Base-by-base conservation (phyloP, 92 coral and sea anemone species). In the Siderastrea radians region DNA sequence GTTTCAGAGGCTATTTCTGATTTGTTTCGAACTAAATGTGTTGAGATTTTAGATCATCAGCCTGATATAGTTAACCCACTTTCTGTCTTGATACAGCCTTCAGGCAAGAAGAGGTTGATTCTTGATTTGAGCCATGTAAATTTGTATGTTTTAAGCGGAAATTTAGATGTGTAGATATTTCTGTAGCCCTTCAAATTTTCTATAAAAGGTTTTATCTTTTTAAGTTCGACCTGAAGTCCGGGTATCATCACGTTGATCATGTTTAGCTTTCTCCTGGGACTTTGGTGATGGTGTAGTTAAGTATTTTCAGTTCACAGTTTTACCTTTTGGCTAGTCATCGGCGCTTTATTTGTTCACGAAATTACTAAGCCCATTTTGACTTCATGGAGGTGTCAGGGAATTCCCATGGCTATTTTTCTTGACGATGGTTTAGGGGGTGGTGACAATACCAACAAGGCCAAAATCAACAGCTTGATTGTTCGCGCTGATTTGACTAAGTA, bases 101-200 rank as follows among this genome's bases (percentile, higher is more conserved):
- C 38, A 26, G 38, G 38, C 57, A 52, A 52, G 6, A 52, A 52
- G 57, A 52, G 57, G 9, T 52, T 52, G 9, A 52, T 52, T 52
- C 57, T 52, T 52, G 81, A 68, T 15, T 61, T 73, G 72, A 74
- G 53, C 4, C 58, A 49, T 6, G 82, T 15, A 62, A 74, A 4
- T 72, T 49, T 44, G 46, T 88, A 43, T n/a, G 12, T 88, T 81
- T 69, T 49, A 81, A 88, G 60, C 74, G 74, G 80, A 71, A 88
- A 80, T 81, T 81, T 72, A 88, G 72, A 81, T 82, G 88, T 81
- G 91, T 70, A 69, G 88, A 88, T 64, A 8, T 74, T 19, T 62
- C 73, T 16, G 55, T n/a, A 16, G 73, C 73, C 57, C 50, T 84
- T 47, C 48, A 52, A 53, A 72, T 84, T 58, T 11, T 84, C 16